Evolutionary conservation across 2,797 vertebrate genomes (phyloP).

Genomic region (Pteronotus mesoamericanus): DNA sequence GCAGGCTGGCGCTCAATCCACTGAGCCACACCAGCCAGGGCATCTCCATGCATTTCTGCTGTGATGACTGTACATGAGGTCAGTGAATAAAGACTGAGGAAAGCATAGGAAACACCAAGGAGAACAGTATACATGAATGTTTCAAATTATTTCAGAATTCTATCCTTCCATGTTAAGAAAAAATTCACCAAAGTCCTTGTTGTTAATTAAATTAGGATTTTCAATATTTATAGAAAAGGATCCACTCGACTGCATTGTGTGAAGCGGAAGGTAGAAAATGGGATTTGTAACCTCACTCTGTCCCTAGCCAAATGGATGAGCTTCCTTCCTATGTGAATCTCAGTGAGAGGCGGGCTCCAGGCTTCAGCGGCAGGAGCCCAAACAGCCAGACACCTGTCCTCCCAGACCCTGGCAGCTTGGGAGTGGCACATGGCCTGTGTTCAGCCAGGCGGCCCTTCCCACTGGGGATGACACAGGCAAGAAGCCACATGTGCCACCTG

Average conservation of each 20-base stretch:
- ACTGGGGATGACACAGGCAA: not conserved
- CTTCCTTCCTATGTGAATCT: not conserved
- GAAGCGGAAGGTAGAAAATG: not conserved
- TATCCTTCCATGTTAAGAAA: not conserved
- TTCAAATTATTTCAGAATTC: not conserved
- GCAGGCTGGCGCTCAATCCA: too few species aligned
- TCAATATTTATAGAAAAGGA: not conserved
- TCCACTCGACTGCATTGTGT: not conserved
- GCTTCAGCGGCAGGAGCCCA: not conserved
- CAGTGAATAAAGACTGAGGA: not conserved
- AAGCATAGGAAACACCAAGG: not conserved
- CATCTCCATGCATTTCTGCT: not conserved
- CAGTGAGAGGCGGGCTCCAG: not conserved
- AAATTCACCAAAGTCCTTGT: not conserved
- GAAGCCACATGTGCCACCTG: not conserved
- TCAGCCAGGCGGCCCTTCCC: not conserved
- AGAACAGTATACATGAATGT: accelerated
- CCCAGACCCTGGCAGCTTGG: not conserved
- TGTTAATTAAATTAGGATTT: not conserved
- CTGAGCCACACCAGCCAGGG: too few species aligned
- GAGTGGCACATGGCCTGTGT: not conserved
- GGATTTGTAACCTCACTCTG: not conserved
- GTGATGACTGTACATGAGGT: not conserved
- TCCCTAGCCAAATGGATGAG: not conserved
- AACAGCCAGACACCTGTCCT: not conserved